Percentiles rank a stretch among this genome's conserved stretches.
Evolutionary conservation across 1,140 invertebrate genomes (phyloP).

Genomic region (Papilio aristodemus): DNA sequence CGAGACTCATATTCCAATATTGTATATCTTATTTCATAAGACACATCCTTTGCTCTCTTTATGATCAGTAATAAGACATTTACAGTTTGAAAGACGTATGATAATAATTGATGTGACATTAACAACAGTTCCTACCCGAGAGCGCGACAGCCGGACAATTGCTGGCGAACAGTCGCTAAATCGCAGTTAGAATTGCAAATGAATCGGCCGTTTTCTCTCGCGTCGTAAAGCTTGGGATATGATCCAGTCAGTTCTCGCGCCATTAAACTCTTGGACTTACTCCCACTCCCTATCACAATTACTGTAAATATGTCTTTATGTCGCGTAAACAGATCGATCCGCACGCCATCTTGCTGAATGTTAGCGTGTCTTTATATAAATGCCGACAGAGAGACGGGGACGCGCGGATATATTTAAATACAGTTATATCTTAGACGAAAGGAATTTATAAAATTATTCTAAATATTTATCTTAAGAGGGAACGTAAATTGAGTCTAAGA

Average conservation of each 20-base stretch:
- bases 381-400: constrained; percentile 4
- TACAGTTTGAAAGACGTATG: constrained; percentile 6
- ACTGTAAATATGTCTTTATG: constrained; percentile 62
- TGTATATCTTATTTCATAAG: background rate
- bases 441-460: background rate
- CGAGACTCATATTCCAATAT: background rate
- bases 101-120: constrained; percentile 23
- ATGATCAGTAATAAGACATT: background rate
- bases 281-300: constrained; percentile 60
- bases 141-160: constrained; percentile 39
- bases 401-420: background rate
- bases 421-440: background rate
- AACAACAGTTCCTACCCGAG: background rate
- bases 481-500: too few species aligned
- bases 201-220: constrained; percentile 76
- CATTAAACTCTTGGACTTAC: constrained; percentile 73
- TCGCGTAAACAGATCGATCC: constrained; percentile 51
- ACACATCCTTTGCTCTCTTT: constrained; percentile 11
- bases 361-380: constrained; percentile 16
- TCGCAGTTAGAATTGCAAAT: constrained; percentile 78
- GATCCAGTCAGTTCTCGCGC: constrained; percentile 79
- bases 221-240: constrained; percentile 77
- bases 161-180: constrained; percentile 55
- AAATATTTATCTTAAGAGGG: too few species aligned
- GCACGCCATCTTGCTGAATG: constrained; percentile 25